These are phyloP conservation scores for Meloidogyne floridensis DNA, from an alignment of 1,140 invertebrate species.

Conservation along the genomic window DNA sequence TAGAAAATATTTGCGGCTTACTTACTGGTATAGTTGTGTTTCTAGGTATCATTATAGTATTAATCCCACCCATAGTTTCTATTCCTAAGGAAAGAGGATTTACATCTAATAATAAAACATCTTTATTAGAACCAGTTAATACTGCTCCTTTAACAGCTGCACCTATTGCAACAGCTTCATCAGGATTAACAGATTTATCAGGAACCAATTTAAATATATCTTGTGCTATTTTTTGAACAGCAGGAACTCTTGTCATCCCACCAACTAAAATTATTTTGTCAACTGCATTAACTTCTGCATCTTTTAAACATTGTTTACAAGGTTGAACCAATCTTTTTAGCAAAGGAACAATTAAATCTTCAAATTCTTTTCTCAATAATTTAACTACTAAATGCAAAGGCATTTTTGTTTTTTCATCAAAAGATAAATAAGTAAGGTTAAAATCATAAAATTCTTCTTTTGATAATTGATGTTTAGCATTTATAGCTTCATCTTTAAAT, in stretches of 20 bases:
- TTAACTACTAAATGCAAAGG: no score
- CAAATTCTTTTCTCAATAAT: conserved; percentile 73
- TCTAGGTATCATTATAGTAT: conserved; percentile 86
- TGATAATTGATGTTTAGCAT: no score
- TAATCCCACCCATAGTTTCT: conserved; percentile 92
- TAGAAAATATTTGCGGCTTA: conserved; percentile 70
- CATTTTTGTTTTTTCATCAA: no score
- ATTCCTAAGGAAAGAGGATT: conserved; percentile 87
- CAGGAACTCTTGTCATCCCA: conserved; percentile 97
- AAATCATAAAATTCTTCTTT: no score
- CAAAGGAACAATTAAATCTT: conserved; percentile 86
- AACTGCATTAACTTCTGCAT: conserved; percentile 91
- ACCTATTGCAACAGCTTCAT: conserved; percentile 33
- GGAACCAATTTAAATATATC: conserved; percentile 48
- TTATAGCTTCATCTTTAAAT: no score
- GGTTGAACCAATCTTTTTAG: conserved; percentile 92
- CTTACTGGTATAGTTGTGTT: conserved; percentile 97
- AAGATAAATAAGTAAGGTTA: no score
- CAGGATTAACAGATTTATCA: conserved; percentile 23
- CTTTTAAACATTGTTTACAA: conserved; percentile 91
- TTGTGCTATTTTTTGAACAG: conserved; percentile 70
- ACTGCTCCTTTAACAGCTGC: conserved; percentile 84
- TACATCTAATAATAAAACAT: conserved; percentile 86
- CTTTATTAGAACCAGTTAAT: conserved; percentile 90
- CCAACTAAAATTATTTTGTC: conserved; percentile 95